Evolutionary conservation across 1,140 invertebrate genomes (phyloP).

Genomic region (Octopus bimaculoides): DNA sequence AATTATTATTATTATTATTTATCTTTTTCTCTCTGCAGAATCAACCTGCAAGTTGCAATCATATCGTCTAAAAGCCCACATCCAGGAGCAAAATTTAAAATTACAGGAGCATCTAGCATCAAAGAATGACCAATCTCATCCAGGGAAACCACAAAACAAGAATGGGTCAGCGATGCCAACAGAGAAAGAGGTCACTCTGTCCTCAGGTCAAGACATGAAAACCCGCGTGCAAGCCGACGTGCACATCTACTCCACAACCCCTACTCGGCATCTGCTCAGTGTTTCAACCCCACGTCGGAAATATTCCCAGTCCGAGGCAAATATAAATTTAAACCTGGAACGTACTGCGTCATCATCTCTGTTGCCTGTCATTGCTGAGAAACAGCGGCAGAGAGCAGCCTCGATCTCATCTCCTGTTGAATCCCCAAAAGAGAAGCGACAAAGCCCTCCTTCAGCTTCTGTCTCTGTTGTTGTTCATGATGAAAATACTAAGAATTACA

Average conservation of each 20-base stretch:
- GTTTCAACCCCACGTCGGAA: not conserved
- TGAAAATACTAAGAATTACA: not conserved
- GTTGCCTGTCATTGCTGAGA: too few species aligned
- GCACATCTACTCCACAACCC: not conserved
- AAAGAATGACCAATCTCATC: not conserved
- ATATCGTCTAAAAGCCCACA: not conserved
- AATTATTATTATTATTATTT: not conserved
- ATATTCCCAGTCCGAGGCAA: too few species aligned
- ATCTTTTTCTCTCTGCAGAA: not conserved
- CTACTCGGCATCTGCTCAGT: not conserved
- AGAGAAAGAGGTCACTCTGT: not conserved
- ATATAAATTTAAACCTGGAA: too few species aligned
- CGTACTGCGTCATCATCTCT: too few species aligned
- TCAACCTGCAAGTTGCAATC: not conserved
- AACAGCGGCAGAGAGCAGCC: too few species aligned
- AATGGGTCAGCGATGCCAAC: not conserved
- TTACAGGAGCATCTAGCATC: not conserved
- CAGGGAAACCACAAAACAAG: not conserved
- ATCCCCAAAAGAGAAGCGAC: too few species aligned
- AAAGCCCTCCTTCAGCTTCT: too few species aligned
- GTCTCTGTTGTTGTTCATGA: too few species aligned
- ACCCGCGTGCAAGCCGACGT: not conserved
- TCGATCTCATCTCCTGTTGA: too few species aligned
- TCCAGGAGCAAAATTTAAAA: not conserved
- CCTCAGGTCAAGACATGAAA: not conserved